These are phyloP conservation scores for Palloptera scutellata DNA, from an alignment of 2,888 invertebrate genomes.

Conservation along the genomic window DNA sequence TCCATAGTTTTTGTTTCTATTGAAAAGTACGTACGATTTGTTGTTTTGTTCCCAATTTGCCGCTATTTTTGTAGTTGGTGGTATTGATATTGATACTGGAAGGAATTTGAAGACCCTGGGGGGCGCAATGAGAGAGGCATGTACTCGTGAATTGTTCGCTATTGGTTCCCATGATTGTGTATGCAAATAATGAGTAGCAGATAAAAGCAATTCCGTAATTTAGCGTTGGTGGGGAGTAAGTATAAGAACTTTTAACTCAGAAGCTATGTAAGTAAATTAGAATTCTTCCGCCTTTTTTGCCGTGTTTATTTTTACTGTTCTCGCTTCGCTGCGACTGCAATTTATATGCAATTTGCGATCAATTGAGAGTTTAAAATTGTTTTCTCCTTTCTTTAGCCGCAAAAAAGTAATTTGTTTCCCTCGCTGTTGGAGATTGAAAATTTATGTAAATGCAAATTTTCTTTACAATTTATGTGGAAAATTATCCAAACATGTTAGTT, in stretches of 20 bases:
- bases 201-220: no score
- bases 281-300: background rate
- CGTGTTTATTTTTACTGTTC: constrained; percentile 1
- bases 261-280: background rate
- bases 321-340: constrained; percentile 9
- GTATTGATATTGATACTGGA: background rate
- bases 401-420: background rate
- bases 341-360: constrained; percentile 26
- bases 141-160: constrained; percentile 9
- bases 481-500: background rate
- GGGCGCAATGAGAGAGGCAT: constrained; percentile 6
- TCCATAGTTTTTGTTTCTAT: background rate
- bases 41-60: background rate
- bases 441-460: constrained; percentile 17
- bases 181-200: no score
- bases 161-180: constrained; percentile 30
- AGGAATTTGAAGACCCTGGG: constrained; percentile 18
- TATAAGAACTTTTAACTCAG: no score
- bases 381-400: background rate
- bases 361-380: constrained; percentile 29
- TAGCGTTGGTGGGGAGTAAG: no score
- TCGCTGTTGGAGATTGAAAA: constrained; percentile 7
- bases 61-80: background rate
- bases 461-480: background rate
- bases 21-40: background rate